Evolutionary conservation across 64 coral and sea anemone species (phyloP).

Genomic region (Actinia equina): DNA sequence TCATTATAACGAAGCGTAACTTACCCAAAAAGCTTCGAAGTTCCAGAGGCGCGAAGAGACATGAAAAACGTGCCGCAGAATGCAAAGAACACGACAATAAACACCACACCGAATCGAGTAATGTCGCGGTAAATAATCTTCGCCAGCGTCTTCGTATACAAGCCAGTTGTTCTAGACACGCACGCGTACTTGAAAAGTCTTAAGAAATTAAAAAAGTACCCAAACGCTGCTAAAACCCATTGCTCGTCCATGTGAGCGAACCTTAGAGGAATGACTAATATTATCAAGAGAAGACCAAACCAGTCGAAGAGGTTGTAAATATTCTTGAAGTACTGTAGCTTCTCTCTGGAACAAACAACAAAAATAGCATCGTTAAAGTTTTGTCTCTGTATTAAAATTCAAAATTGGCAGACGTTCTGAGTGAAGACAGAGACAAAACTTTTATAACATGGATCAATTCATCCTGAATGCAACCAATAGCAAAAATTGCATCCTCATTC

Average conservation of each 20-base stretch:
- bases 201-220: conserved; percentile 75
- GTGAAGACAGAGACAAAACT: too few species aligned
- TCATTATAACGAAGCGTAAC: neutral
- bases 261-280: conserved; percentile 60
- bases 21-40: conserved; percentile 37
- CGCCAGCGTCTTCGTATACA: conserved; percentile 89
- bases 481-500: too few species aligned
- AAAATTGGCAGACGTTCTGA: neutral
- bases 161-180: conserved; percentile 64
- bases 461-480: too few species aligned
- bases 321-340: conserved; percentile 54
- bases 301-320: conserved; percentile 73
- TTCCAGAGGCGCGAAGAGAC: conserved; percentile 55
- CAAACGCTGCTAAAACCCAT: conserved; percentile 60
- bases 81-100: conserved; percentile 69
- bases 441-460: too few species aligned
- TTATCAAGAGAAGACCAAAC: conserved; percentile 49
- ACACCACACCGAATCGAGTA: conserved; percentile 59
- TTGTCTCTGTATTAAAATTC: neutral
- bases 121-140: conserved; percentile 89
- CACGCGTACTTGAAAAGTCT: conserved; percentile 71
- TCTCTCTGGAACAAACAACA: conserved; percentile 38
- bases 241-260: conserved; percentile 51
- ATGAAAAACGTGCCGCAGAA: conserved; percentile 81
- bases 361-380: neutral